phyloP scores from a whole-genome alignment of 2,888 invertebrate genomes.

The Willowsia nigromaculata region DNA sequence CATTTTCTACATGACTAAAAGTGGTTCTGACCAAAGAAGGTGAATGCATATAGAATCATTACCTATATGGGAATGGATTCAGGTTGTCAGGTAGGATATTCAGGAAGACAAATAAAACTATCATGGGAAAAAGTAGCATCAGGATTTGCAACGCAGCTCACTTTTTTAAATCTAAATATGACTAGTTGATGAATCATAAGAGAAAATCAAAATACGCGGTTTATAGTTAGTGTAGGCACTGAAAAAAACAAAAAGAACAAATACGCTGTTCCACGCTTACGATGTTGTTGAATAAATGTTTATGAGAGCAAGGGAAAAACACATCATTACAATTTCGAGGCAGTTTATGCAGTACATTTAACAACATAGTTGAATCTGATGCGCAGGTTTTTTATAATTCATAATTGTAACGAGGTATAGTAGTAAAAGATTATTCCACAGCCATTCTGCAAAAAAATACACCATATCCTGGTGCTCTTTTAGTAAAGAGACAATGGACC shows the following conservation, averaged over 20 bases:
- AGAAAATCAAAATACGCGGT: background rate
- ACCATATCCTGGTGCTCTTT: background rate
- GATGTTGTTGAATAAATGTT: no score
- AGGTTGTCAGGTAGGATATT: conserved; percentile 15
- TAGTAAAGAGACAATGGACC: background rate
- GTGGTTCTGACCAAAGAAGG: conserved; percentile 37
- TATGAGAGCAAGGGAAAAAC: no score
- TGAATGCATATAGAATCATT: background rate
- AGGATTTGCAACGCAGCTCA: background rate
- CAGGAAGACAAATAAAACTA: conserved; percentile 48
- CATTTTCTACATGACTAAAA: conserved; percentile 51
- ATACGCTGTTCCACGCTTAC: background rate
- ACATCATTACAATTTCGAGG: no score
- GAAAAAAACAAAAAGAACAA: background rate
- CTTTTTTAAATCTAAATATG: background rate
- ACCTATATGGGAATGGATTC: conserved; percentile 1
- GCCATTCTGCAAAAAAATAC: no score
- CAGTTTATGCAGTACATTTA: no score
- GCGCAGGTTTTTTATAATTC: no score
- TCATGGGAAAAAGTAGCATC: conserved; percentile 42
- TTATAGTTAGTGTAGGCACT: background rate
- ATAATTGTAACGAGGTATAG: no score
- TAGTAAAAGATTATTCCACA: no score
- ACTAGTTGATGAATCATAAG: conserved; percentile 8
- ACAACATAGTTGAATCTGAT: no score